phyloP scores from a whole-genome alignment of 2,888 invertebrate genomes.

The Spodoptera picta region DNA sequence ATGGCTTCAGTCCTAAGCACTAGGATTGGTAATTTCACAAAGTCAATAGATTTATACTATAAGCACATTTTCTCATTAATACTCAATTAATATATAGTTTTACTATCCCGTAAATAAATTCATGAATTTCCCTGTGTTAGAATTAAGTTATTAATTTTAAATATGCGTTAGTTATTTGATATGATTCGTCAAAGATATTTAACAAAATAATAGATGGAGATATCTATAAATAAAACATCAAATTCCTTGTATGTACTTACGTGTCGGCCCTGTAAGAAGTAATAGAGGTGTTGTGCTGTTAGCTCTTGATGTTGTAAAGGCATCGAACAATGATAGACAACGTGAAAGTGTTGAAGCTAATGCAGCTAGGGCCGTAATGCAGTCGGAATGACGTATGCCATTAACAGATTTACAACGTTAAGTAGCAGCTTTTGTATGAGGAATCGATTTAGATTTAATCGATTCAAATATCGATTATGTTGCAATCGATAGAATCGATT shows the following conservation, averaged over 20 bases:
- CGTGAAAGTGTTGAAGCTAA: constrained; percentile 64
- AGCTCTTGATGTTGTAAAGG: constrained; percentile 57
- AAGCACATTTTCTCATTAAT: constrained; percentile 1
- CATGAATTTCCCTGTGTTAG: not conserved
- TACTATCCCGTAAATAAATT: no score
- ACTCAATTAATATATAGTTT: no score
- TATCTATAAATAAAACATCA: not conserved
- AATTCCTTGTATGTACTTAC: not conserved
- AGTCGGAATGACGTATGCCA: constrained; percentile 60
- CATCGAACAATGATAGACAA: constrained; percentile 65
- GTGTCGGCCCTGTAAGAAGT: constrained; percentile 29
- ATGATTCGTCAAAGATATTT: no score
- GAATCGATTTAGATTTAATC: constrained; percentile 63
- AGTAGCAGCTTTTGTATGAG: constrained; percentile 57
- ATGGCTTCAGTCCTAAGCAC: constrained; percentile 46
- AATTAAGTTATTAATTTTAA: not conserved
- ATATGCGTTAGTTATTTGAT: no score
- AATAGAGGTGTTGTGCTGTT: constrained; percentile 56
- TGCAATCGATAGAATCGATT: constrained; percentile 52
- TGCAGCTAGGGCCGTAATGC: constrained; percentile 63
- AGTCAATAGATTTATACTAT: constrained; percentile 8
- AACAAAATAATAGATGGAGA: no score
- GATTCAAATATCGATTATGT: constrained; percentile 52
- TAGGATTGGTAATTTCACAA: constrained; percentile 25
- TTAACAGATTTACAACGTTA: constrained; percentile 66